Evolutionary conservation across 1,140 invertebrate species (phyloP), one percentile per base, ranked within the genome.

Genomic region (Sitobion miscanthi): DNA sequence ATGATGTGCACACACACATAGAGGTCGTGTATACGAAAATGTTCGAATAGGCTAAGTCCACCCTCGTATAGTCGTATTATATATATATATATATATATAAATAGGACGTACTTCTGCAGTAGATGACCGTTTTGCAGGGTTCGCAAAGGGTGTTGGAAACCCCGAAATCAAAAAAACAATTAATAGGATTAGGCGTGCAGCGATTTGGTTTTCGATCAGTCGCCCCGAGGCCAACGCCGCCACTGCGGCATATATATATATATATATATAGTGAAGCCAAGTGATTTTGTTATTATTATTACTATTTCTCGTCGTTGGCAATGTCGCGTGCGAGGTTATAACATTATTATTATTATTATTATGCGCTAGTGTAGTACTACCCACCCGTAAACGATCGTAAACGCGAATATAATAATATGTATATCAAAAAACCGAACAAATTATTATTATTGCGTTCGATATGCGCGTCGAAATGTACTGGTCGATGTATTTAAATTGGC

Each of bases 161-260:
- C 52, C 49, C 25, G 62, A 77, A 77, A 77, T 77, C 62, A 77
- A 77, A 77, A 77, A 77, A 77, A 77, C 62, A 77, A 77, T 77
- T 69, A 77, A n/a, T 77, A 14, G 62, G 14, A 77, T 77, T 77
- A 77, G 62, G 17, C n/a, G n/a, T 69, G 21, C 4, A 77, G 21
- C 62, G 30, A 77, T 77, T 77, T 77, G n/a, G 14, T n/a, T n/a
- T 0, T 77, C 62, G n/a, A 77, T n/a, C 30, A 77, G 62, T 69
- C n/a, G 5, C 62, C 30, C n/a, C 30, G 62, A 0, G 62, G 30
- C 30, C n/a, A n/a, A 77, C 62, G 6, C 14, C 14, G 14, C 52
- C 52, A 17, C 62, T n/a, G 11, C 30, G 14, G 49, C 11, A 52
- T 3, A 17, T 17, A 1, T 1, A 11, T 11, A 1, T 1, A 11